These are phyloP conservation scores for Neomorphus geoffroyi DNA, from an alignment of 2,797 vertebrate genomes.

Conservation along the genomic window DNA sequence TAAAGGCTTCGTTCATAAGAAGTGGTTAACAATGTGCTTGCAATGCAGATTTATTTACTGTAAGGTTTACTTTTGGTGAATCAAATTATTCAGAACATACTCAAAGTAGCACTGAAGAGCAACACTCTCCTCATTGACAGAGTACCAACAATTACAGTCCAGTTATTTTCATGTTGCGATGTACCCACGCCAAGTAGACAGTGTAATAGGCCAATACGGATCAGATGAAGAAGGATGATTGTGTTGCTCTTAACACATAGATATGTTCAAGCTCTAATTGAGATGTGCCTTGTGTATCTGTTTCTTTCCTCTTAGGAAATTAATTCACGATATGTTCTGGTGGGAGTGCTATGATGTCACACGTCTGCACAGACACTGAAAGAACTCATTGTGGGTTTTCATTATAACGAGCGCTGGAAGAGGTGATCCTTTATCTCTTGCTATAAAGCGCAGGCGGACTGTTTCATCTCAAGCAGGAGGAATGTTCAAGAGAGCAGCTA, in stretches of 20 bases:
- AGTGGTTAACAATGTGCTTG: neutral
- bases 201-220: neutral
- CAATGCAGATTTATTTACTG: neutral
- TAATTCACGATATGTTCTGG: neutral
- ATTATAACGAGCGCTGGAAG: neutral
- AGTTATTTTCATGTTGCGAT: neutral
- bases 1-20: neutral
- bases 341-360: neutral
- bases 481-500: conserved; percentile 1
- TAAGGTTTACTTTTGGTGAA: neutral
- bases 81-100: neutral
- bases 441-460: neutral
- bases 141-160: neutral
- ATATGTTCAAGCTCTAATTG: neutral
- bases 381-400: neutral
- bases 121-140: neutral
- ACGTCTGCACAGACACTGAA: neutral
- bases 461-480: neutral
- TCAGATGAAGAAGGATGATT: neutral
- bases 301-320: neutral
- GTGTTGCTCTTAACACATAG: neutral
- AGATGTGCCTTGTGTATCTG: neutral
- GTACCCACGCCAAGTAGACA: neutral
- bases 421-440: neutral
- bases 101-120: neutral